Percentiles rank a stretch among this genome's conserved stretches.
Evolutionary conservation across 2,888 invertebrate genomes (phyloP).

Genomic region (Eremobia ochroleuca): DNA sequence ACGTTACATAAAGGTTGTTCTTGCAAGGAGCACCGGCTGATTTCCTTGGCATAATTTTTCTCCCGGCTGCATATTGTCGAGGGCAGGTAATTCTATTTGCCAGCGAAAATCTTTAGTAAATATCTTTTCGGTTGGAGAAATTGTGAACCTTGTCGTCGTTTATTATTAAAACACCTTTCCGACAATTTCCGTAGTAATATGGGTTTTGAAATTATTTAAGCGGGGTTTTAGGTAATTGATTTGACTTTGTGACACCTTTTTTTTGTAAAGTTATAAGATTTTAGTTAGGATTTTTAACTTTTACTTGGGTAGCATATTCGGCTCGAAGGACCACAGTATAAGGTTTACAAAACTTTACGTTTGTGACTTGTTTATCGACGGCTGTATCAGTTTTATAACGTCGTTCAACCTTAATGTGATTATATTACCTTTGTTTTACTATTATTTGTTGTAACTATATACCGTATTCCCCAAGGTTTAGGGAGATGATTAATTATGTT

Average conservation of each 20-base stretch:
- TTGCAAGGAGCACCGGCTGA: constrained; percentile 67
- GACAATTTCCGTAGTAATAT: constrained; percentile 29
- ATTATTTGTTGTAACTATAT: constrained; percentile 17
- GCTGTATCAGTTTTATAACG: no score
- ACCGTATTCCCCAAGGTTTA: constrained; percentile 19
- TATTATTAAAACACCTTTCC: constrained; percentile 48
- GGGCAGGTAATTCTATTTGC: constrained; percentile 80
- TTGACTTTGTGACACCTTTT: background rate
- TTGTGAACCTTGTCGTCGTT: constrained; percentile 36
- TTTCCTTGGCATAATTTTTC: constrained; percentile 80
- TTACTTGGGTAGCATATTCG: background rate
- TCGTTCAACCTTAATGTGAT: background rate
- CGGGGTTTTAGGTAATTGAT: constrained; percentile 5
- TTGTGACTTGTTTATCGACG: background rate
- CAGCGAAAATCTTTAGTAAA: constrained; percentile 62
- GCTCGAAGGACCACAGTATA: constrained; percentile 2
- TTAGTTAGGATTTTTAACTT: background rate
- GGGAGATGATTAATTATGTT: constrained; percentile 35
- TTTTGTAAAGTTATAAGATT: background rate
- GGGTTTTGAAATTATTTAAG: constrained; percentile 23
- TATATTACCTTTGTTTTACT: background rate
- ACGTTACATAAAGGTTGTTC: constrained; percentile 60
- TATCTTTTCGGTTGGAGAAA: constrained; percentile 56
- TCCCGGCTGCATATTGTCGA: constrained; percentile 74
- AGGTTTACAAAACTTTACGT: background rate